Evolutionary conservation across 2,888 invertebrate genomes (phyloP), one percentile per base, ranked within the genome.

Genomic region (Agrotis puta): DNA sequence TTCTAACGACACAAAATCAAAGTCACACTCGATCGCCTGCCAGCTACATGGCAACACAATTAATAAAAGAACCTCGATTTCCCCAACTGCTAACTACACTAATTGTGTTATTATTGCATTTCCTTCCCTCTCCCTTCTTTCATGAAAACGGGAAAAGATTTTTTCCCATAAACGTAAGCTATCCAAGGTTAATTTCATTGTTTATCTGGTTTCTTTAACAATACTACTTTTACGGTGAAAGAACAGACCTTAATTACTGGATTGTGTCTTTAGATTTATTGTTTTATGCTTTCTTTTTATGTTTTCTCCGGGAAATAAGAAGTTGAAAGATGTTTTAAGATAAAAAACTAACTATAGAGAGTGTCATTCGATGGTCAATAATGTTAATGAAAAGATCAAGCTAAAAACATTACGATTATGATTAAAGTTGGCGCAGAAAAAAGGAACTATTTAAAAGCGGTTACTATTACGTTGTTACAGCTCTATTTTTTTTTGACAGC

Each of bases 31-130:
- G 33, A 62, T 65, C 16, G 27, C n/a, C 50, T 53, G 43, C 24
- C 62, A 51, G 50, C 7, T 70, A 54, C 58, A 51, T 45, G 18
- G 39, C 39, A 69, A 63, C 53, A 48, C 64, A 65, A 65, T 71
- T 74, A 67, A 77, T 53, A 47, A 63, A 47, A 54, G 64, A 65
- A 50, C 53, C 43, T 43, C n/a, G 22, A 64, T 45, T 68, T 45
- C 58, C 74, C 59, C 51, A 77, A 71, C 71, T 57, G 73, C 65
- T 65, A 80, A 66, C 77, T 77, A 81, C 73, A 75, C 81, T 88
- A 83, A 86, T 82, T 85, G 83, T 72, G 77, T 83, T 84, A 83
- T 84, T 82, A 85, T 83, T 80, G 76, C 73, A 65, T 61, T 74
- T 74, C 77, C 70, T 72, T 51, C 64, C 64, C 53, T 66, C 56